Base-by-base conservation (phyloP, 92 coral and sea anemone genomes). In the Zoanthus sansibaricus region DNA sequence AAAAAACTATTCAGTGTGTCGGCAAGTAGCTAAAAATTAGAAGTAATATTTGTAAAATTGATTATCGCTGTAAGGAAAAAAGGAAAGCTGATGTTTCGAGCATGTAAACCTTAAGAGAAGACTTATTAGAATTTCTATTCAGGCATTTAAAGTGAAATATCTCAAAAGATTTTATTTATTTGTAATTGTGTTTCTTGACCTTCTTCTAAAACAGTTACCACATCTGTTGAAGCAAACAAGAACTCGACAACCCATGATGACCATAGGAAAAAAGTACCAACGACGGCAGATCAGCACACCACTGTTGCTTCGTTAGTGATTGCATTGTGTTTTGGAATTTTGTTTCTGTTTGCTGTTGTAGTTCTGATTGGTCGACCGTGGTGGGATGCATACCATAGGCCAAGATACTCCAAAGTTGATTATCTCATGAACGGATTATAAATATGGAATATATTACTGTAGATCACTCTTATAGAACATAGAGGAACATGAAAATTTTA, bases 391-490 rank as follows among this genome's bases (percentile, higher is more conserved):
- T 89, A 93, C 68, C 94, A 93, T 37, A 88, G 95, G 61, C 98
- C 98, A 76, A 88, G 98, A 74, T 94, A 94, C 76, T 94, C 98
- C 44, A 94, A 94, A 69, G 98, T 94, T 54, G 98, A 94, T 85
- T 94, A 94, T 68, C 82, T 94, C 7, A 94, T 94, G 98, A 94
- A 94, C 84, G 98, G 98, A 56, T 91, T 94, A 61, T 94, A 88
- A 83, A 15, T 21, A 25, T 25, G 25, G 25, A 37, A 4, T 37
- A 37, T 2, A 37, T 37, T 37, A 37, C 4, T 2, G 3, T 37
- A 37, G 0, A 1, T 37, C 42, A 37, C 42, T 37, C 3, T 37
- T 37, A 37, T 4, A 2, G 42, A 37, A 37, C 42, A 37, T 0
- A 37, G 3, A 37, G 42, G 42, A 37, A 37, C 42, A 37, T 0